Percentiles rank a stretch among this genome's conserved stretches.
These are phyloP conservation scores for Leucoraja ocellata DNA, from an alignment of 2,797 vertebrate species.

Conservation along the genomic window DNA sequence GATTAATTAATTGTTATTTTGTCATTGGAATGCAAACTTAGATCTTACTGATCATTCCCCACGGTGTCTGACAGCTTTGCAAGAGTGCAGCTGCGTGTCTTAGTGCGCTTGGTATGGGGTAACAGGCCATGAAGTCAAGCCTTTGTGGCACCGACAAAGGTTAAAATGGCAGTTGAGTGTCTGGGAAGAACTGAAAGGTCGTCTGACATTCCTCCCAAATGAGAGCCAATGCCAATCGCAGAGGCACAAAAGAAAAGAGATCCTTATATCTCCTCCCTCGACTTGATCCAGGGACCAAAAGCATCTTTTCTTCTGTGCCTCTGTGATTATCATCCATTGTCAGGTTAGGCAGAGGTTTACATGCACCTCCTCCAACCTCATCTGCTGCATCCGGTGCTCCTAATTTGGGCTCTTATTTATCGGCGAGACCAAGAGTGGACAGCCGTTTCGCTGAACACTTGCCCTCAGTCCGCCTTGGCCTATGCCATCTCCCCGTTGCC, in stretches of 20 bases:
- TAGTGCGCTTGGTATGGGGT: neutral
- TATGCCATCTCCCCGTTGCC: too few relatives aligned
- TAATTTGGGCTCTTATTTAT: too few relatives aligned
- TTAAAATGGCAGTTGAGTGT: conserved; percentile 15
- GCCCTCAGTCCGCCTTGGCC: too few relatives aligned
- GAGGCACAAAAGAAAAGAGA: neutral
- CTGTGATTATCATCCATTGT: too few relatives aligned
- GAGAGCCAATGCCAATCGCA: neutral
- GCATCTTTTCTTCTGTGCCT: too few relatives aligned
- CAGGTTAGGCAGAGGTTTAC: too few relatives aligned
- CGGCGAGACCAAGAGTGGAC: too few relatives aligned
- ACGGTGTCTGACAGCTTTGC: neutral
- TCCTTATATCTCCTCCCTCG: neutral
- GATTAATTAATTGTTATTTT: neutral
- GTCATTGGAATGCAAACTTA: neutral
- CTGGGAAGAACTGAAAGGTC: neutral
- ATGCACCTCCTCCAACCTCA: too few relatives aligned
- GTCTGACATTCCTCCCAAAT: neutral
- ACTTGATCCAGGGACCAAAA: too few relatives aligned
- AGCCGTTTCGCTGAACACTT: too few relatives aligned
- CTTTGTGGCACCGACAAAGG: neutral
- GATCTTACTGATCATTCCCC: neutral
- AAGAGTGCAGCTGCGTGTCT: neutral
- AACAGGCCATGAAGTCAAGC: neutral
- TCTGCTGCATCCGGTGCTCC: too few relatives aligned